These are phyloP conservation scores for Lota lota DNA, from an alignment of 2,113 vertebrate genomes.

Conservation along the genomic window DNA sequence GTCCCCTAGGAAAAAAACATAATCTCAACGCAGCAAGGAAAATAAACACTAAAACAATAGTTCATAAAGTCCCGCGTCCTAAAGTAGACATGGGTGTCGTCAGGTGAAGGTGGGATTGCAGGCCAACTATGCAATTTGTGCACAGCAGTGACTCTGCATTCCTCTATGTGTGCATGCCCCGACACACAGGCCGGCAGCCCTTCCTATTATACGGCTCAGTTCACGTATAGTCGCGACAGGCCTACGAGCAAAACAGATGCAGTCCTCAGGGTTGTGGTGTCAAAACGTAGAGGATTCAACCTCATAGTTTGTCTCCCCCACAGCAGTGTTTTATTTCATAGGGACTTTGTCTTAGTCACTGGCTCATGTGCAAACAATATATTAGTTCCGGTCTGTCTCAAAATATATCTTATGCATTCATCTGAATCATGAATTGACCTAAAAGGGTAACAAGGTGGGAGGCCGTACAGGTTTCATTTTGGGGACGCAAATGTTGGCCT, in stretches of 20 bases:
- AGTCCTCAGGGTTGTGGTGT: background rate
- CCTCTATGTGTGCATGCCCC: conserved; percentile 19
- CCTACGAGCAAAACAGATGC: conserved; percentile 14
- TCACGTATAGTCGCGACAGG: conserved; percentile 10
- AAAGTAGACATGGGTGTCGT: background rate
- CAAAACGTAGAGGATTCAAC: background rate
- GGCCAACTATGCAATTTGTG: conserved; percentile 11
- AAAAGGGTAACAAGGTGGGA: too few relatives aligned
- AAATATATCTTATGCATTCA: too few relatives aligned
- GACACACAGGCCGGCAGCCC: conserved; percentile 19
- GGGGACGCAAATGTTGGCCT: too few relatives aligned
- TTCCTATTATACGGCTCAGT: conserved; percentile 33
- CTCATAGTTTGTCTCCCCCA: background rate
- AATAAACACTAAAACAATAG: too few relatives aligned
- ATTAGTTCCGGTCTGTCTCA: background rate
- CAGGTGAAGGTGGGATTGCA: conserved; percentile 7
- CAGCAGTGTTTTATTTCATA: background rate
- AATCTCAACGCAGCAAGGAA: too few relatives aligned
- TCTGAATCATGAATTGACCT: too few relatives aligned
- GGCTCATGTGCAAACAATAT: background rate
- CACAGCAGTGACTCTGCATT: conserved; percentile 33
- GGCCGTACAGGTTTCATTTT: too few relatives aligned
- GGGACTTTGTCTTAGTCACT: background rate
- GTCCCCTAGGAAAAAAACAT: too few relatives aligned
- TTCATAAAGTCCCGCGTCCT: too few relatives aligned